These are phyloP conservation scores for Erpornis zantholeuca DNA, from an alignment of 2,113 vertebrate species.

Conservation along the genomic window DNA sequence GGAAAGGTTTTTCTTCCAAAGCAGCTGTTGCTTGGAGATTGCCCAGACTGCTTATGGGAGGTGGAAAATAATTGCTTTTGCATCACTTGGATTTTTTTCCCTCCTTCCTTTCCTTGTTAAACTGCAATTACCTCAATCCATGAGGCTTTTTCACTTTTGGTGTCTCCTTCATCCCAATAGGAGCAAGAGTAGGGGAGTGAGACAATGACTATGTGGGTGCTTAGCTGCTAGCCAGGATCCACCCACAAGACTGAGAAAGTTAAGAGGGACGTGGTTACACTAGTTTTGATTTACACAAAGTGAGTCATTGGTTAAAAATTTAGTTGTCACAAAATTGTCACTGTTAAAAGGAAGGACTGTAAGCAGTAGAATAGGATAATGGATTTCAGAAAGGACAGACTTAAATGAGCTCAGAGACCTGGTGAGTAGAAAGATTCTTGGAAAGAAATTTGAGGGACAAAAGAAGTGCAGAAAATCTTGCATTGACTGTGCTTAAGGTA, in stretches of 20 bases:
- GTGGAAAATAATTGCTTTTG: neutral
- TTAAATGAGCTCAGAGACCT: neutral
- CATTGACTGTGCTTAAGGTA: neutral
- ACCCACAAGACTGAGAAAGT: neutral
- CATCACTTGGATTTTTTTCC: neutral
- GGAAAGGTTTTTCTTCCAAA: neutral
- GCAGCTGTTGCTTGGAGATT: neutral
- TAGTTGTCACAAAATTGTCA: neutral
- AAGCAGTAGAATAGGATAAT: neutral
- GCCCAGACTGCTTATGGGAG: neutral
- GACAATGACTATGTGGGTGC: neutral
- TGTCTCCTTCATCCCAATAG: accelerated
- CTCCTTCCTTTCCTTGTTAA: neutral
- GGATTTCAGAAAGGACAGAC: neutral
- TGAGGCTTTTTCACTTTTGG: neutral
- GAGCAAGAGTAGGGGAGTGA: neutral
- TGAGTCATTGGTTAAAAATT: neutral
- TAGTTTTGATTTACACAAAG: neutral
- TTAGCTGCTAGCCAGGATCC: neutral
- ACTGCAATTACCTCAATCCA: neutral
- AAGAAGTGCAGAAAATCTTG: neutral
- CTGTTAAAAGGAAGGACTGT: neutral
- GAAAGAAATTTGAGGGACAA: neutral
- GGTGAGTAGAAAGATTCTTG: neutral
- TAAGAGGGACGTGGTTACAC: neutral